A percentile compares a stretch with the other conserved stretches of the same genome.
Evolutionary conservation across 2,888 invertebrate genomes (phyloP).

Genomic region (Neoitamus cyanurus): DNA sequence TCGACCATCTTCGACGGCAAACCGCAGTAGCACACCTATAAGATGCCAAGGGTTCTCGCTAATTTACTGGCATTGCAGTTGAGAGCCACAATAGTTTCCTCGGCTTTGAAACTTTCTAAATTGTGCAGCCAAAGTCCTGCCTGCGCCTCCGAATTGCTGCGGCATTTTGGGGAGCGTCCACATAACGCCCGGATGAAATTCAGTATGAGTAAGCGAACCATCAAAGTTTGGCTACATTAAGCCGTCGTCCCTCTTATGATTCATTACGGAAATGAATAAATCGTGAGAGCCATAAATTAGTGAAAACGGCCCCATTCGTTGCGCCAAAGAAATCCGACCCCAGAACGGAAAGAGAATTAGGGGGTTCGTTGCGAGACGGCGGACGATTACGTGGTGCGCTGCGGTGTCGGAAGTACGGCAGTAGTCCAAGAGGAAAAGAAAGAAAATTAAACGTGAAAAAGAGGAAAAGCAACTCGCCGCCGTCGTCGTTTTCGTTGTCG

Average conservation of each 20-base stretch:
- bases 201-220: background rate
- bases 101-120: background rate
- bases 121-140: background rate
- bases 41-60: background rate
- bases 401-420: background rate
- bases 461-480: background rate
- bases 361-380: constrained; percentile 10
- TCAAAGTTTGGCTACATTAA: background rate
- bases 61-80: background rate
- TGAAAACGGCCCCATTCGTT: constrained; percentile 22
- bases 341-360: constrained; percentile 2
- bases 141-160: background rate
- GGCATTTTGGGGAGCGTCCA: background rate
- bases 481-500: background rate
- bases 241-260: background rate
- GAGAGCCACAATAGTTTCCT: background rate
- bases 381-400: background rate
- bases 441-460: background rate
- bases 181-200: background rate
- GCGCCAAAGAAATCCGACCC: constrained; percentile 1
- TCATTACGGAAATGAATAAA: constrained; percentile 32
- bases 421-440: background rate
- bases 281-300: constrained; percentile 36
- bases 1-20: no score
- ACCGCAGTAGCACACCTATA: background rate